Base-by-base conservation (phyloP, 1,140 invertebrate species). In the Saccostrea cuccullata region DNA sequence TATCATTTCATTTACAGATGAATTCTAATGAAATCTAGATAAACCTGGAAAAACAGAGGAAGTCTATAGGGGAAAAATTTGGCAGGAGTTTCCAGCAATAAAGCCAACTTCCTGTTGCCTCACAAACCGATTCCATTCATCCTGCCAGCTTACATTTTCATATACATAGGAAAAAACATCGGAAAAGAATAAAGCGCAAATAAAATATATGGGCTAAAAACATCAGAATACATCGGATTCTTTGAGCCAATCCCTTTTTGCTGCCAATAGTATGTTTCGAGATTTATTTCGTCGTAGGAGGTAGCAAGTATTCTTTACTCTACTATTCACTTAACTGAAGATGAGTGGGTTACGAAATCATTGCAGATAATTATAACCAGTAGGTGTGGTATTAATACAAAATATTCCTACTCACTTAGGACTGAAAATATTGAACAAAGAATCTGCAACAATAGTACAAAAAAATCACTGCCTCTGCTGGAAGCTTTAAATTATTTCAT, bases 171-270 rank as follows among this genome's bases (percentile, higher is more conserved):
- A 77, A 77, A 77, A 77, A 77, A 30, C 26, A 77, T 36, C 26
- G 70, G 23, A 67, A 30, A 77, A 77, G 70, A 77, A 77, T 77
- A 77, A 77, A 77, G 30, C 2, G 70, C 26, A 30, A 40, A 30
- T 77, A 77, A 77, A 77, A 77, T 77, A 77, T 36, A 77, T 30
- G 70, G 26, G 26, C 70, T 77, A 77, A 77, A 77, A 77, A 77
- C 70, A 77, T 77, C 70, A 77, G 26, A 30, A 77, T 77, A 26
- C 70, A 77, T 77, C 70, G 30, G 70, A 77, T 77, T 77, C 70
- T 77, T 26, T 36, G 26, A 77, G 26, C 70, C 70, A 30, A 77
- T 77, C 70, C 70, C 26, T 26, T 36, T 77, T 77, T 67, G 20
- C 70, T 77, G 23, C 15, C 23, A 36, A 30, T 77, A 77, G 12